Conservation (phyloP, 2,797 vertebrate species). For the Trichosurus vulpecula region DNA sequence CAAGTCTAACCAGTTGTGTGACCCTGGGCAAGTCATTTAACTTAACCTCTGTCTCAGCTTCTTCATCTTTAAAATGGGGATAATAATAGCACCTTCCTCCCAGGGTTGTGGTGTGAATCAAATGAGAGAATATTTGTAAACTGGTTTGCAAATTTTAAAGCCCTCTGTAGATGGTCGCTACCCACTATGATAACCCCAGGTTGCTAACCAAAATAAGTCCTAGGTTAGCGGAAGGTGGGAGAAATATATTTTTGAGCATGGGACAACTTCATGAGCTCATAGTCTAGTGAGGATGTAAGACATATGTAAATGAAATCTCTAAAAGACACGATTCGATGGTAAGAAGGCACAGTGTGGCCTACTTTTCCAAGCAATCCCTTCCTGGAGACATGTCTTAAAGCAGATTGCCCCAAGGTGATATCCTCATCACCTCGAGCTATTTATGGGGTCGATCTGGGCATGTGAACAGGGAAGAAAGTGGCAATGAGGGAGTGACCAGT, state of each 20-base stretch:
- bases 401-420: background rate
- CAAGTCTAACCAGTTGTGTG: background rate
- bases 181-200: background rate
- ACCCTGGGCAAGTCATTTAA: background rate
- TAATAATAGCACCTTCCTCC: background rate
- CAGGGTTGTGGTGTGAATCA: background rate
- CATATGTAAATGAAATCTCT: background rate
- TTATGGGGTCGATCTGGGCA: background rate
- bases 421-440: background rate
- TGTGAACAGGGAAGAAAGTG: background rate
- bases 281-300: background rate
- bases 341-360: background rate
- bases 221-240: background rate
- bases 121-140: background rate
- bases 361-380: background rate
- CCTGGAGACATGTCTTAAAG: background rate
- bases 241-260: background rate
- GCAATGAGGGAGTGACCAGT: background rate
- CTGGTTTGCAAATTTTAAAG: background rate
- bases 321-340: background rate
- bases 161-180: background rate
- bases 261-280: background rate
- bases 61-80: background rate
- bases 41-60: background rate
- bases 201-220: background rate